Conservation (phyloP, 1,140 invertebrate genomes). For the Uloborus diversus region DNA sequence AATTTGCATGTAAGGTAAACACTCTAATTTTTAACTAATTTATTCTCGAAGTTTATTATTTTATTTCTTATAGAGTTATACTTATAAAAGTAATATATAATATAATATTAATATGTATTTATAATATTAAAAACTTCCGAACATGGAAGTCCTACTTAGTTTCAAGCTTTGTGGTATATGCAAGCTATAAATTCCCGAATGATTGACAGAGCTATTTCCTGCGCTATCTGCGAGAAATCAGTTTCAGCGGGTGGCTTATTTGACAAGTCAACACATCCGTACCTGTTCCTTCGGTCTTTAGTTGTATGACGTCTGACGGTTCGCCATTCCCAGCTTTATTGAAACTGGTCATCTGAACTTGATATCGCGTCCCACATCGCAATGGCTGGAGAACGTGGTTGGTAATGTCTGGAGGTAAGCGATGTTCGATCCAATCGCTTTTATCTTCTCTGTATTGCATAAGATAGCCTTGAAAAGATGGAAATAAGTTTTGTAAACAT, state of each 20-base stretch:
- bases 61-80: too few species aligned
- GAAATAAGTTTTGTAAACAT: too few species aligned
- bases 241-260: not conserved
- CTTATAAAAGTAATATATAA: too few species aligned
- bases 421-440: constrained; percentile 53
- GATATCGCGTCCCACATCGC: constrained; percentile 63
- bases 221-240: too few species aligned
- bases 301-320: constrained; percentile 9
- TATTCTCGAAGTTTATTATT: too few species aligned
- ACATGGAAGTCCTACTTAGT: not conserved
- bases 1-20: too few species aligned
- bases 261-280: constrained; percentile 39
- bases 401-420: constrained; percentile 30
- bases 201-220: too few species aligned
- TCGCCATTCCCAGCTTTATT: constrained; percentile 63
- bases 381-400: constrained; percentile 61
- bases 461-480: constrained; percentile 24
- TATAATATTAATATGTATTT: too few species aligned
- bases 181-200: not conserved
- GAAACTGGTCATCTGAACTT: constrained; percentile 64
- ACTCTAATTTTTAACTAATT: too few species aligned
- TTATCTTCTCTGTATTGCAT: constrained; percentile 44
- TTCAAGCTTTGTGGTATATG: not conserved
- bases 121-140: too few species aligned
- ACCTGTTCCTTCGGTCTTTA: constrained; percentile 64